phyloP scores from a whole-genome alignment of 2,888 invertebrate genomes.

The Ptychoptera albimana region DNA sequence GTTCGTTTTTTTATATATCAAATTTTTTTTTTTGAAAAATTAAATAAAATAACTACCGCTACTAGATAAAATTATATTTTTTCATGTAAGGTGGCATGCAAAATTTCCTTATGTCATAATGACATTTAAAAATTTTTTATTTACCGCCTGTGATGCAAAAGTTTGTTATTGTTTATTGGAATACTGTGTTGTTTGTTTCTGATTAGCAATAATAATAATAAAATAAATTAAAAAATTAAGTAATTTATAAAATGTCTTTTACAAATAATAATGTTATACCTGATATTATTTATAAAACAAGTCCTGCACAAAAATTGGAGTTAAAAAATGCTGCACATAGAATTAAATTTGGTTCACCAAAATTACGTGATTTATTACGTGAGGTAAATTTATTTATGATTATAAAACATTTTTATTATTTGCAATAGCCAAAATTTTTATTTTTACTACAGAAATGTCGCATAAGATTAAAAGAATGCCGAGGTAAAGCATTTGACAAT shows the following conservation, averaged over 20 bases:
- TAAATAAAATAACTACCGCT: too few species aligned
- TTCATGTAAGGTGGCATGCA: too few species aligned
- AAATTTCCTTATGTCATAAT: too few species aligned
- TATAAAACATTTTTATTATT: background rate
- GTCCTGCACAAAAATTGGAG: constrained; percentile 20
- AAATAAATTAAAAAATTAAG: background rate
- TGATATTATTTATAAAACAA: constrained; percentile 13
- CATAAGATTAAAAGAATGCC: constrained; percentile 20
- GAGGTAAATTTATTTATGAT: constrained; percentile 14
- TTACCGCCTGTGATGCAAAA: too few species aligned
- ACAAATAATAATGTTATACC: background rate
- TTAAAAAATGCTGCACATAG: constrained; percentile 20
- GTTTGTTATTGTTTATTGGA: too few species aligned
- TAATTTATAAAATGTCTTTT: background rate
- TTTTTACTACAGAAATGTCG: constrained; percentile 21
- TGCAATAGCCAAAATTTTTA: background rate
- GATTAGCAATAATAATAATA: background rate
- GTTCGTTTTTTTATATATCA: too few species aligned
- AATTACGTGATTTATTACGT: constrained; percentile 21
- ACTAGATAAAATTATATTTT: too few species aligned
- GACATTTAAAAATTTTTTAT: too few species aligned
- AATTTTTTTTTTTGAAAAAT: too few species aligned
- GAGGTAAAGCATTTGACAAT: constrained; percentile 15
- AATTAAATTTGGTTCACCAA: constrained; percentile 20
- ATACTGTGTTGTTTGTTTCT: background rate